phyloP scores from a whole-genome alignment of 2,797 vertebrate genomes.

The Sphenodon punctatus region DNA sequence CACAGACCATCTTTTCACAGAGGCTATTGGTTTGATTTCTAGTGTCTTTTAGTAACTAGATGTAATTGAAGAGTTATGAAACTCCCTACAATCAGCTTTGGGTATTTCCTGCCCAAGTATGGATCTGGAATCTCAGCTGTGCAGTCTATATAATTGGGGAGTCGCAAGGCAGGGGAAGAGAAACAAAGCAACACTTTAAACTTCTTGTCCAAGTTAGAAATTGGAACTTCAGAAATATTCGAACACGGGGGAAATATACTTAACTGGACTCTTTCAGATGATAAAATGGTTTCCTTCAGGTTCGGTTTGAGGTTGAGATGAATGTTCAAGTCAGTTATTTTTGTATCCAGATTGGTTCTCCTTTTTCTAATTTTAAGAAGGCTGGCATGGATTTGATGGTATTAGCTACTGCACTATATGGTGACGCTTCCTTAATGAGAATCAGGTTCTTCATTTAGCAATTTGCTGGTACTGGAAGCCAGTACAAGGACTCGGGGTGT shows the following conservation, averaged over 20 bases:
- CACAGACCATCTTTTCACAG: no score
- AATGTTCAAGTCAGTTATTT: not conserved
- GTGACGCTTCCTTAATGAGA: no score
- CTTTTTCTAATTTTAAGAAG: not conserved
- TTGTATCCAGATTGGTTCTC: not conserved
- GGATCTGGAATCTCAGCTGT: conserved; percentile 3
- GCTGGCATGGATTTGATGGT: no score
- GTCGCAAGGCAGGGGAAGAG: no score
- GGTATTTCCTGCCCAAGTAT: conserved; percentile 4
- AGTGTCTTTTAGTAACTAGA: conserved; percentile 26
- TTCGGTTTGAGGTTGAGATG: not conserved
- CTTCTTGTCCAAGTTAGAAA: not conserved
- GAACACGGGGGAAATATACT: not conserved
- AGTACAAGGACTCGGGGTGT: not conserved
- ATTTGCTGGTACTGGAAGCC: not conserved
- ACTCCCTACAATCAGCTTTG: conserved; percentile 5
- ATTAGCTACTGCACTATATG: accelerated
- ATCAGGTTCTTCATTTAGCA: no score
- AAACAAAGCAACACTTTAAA: not conserved
- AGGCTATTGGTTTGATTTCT: no score
- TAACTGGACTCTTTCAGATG: not conserved
- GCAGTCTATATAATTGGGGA: not conserved
- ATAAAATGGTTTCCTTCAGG: not conserved
- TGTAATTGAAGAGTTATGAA: conserved; percentile 17
- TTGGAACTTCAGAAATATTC: not conserved